Conservation (phyloP, 2,797 vertebrate species). For the Sebastes vulpes region DNA sequence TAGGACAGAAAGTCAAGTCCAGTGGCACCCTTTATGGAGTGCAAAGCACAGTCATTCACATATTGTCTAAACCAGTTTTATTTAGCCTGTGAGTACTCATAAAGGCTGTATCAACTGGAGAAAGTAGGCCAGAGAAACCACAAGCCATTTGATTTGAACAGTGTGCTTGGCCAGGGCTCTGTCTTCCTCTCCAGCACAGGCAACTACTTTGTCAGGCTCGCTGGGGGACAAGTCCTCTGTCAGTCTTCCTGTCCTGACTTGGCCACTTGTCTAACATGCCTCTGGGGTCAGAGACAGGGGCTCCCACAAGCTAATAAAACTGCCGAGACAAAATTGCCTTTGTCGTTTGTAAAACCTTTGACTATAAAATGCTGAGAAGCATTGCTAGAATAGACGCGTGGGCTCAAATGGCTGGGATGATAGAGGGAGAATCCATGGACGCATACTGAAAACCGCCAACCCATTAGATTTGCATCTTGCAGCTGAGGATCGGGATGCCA, state of each 20-base stretch:
- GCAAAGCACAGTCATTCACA: conserved; percentile 29
- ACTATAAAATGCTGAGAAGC: conserved; percentile 49
- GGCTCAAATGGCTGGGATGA: conserved; percentile 60
- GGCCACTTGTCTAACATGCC: conserved; percentile 64
- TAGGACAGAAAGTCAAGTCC: conserved; percentile 4
- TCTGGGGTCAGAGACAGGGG: conserved; percentile 65
- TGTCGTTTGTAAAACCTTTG: conserved; percentile 59
- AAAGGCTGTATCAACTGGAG: conserved; percentile 41
- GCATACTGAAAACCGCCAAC: conserved; percentile 60
- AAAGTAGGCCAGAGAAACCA: conserved; percentile 53
- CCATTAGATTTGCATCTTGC: conserved; percentile 55
- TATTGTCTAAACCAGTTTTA: conserved; percentile 41
- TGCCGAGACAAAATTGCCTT: conserved; percentile 65
- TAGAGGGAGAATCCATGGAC: conserved; percentile 36
- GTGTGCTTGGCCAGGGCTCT: conserved; percentile 37
- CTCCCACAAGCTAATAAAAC: conserved; percentile 76
- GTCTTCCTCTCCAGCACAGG: conserved; percentile 57
- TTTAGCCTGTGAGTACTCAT: conserved; percentile 47
- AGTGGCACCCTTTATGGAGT: conserved; percentile 28
- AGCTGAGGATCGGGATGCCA: conserved; percentile 36
- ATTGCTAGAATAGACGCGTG: conserved; percentile 64
- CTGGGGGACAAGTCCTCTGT: conserved; percentile 44
- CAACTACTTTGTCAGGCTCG: conserved; percentile 62
- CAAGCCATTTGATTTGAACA: conserved; percentile 50
- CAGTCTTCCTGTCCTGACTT: conserved; percentile 65